Conservation (phyloP, 1,140 invertebrate species). For the Stegodyphus mimosarum region DNA sequence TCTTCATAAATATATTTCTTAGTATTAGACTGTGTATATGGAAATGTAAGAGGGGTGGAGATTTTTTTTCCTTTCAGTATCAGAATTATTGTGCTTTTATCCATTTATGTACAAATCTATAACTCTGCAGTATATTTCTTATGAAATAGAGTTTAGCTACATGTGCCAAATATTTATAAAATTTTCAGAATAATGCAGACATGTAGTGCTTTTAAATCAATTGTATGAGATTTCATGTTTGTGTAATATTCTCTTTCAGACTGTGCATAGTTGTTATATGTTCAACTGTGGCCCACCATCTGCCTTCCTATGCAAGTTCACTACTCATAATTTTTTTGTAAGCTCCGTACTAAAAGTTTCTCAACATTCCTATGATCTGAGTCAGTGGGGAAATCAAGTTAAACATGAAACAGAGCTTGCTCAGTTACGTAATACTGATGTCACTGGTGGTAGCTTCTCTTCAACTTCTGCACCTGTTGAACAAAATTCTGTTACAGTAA, state of each 20-base stretch:
- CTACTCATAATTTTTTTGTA: constrained; percentile 87
- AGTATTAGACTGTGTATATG: too few species aligned
- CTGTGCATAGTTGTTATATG: constrained; percentile 87
- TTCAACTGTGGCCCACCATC: constrained; percentile 90
- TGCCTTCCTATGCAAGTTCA: constrained; percentile 93
- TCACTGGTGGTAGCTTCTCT: neutral
- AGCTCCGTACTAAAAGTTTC: constrained; percentile 82
- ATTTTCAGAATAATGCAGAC: too few species aligned
- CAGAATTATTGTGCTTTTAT: too few species aligned
- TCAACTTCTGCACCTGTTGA: neutral
- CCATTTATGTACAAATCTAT: too few species aligned
- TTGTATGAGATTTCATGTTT: neutral
- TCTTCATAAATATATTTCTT: too few species aligned
- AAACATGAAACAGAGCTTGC: constrained; percentile 85
- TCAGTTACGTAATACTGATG: neutral
- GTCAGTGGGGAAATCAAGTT: constrained; percentile 77
- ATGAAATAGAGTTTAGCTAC: too few species aligned
- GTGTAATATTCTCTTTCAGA: constrained; percentile 71
- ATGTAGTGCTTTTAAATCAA: too few species aligned
- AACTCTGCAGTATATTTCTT: too few species aligned
- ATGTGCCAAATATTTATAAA: too few species aligned
- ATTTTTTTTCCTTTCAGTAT: too few species aligned
- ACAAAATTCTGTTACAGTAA: neutral
- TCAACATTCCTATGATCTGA: constrained; percentile 75
- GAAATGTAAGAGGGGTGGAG: too few species aligned